Base-by-base conservation (phyloP, 2,113 vertebrate genomes). In the Rhea pennata region DNA sequence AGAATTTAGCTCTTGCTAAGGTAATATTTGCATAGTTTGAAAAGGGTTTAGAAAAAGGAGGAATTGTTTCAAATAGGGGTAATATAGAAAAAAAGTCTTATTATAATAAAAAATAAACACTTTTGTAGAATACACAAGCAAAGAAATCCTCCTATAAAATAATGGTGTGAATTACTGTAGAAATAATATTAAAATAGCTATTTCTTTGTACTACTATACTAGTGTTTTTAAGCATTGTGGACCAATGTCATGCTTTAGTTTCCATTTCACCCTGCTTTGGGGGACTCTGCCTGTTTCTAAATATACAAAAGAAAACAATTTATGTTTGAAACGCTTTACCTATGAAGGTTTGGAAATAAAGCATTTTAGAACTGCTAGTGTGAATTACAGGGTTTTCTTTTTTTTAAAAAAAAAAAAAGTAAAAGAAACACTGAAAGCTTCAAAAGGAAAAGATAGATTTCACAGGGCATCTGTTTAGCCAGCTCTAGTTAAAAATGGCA, bases 391-490 rank as follows among this genome's bases (percentile, higher is more conserved):
- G 6, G 5, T 39, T 74, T 21, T 24, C 10, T 51, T 36, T 36
- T 36, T 36, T 29, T 15, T 17, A 40, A 50, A n/a, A 15, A 44
- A 59, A 42, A 33, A 70, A n/a, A 39, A 4, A 50, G 40, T 2
- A 61, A 16, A 69, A 21, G 33, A 79, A 81, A 46, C 17, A 23
- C 3, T 27, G 66, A 23, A 87, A 80, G 26, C 53, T 96, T 95
- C 62, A 96, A 96, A 97, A 95, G 80, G 40, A 92, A 94, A 69
- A 95, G 71, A 93, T 76, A 89, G 33, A 95, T 82, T 96, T 97
- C 75, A 97, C 0, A 2, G 69, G 72, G 64, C 93, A 96, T 97
- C 85, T 97, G 90, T 54, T 97, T 97, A 84, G 33, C 58, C 36
- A 61, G 44, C 59, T 96, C 42, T 93, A 82, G 67, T 87, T 94